Evolutionary conservation across 2,888 invertebrate species (phyloP), one percentile per base, ranked within the genome.

Genomic region (Ryuthela nishihirai): DNA sequence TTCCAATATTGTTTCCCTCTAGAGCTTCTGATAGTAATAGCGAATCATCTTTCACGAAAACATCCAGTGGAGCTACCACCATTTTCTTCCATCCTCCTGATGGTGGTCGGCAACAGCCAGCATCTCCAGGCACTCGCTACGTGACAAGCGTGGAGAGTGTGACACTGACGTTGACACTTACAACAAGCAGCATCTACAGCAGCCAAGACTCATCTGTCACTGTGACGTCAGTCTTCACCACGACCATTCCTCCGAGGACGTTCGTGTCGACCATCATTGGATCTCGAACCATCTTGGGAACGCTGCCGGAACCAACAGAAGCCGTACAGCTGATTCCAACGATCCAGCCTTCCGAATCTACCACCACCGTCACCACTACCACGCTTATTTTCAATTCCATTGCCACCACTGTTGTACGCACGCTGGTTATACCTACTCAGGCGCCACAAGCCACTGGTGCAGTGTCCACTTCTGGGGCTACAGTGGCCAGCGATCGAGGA

Each of bases 201-300:
- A 67, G 67, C 2, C 52, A 65, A 26, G 67, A 65, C 29, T 49
- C 52, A 4, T 82, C 83, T 4, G 80, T 85, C 1, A 89, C 88
- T 0, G 80, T 85, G 70, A 88, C 88, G 0, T 76, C 88, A 39
- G 76, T 88, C 35, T 77, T 88, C 23, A 89, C 88, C 1, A 87
- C 85, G 71, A 88, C 87, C 0, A 81, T 85, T 55, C 88, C 85
- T 9, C 72, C 72, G n/a, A 68, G 71, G 62, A 74, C 74, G 6
- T 67, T 72, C 43, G 68, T 74, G 20, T 85, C 86, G 3, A 89
- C 88, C 0, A 79, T 87, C 42, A 81, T 88, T 2, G 88, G 88
- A 4, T 48, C 64, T 3, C 45, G 65, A 54, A 67, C 67, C 7
- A 56, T 62, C 23, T 44, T 64, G 34, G 59, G 62, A 23, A 55